Evolutionary conservation across 1,140 invertebrate species (phyloP), one percentile per base, ranked within the genome.

Genomic region (Andrena cerasifolii): DNA sequence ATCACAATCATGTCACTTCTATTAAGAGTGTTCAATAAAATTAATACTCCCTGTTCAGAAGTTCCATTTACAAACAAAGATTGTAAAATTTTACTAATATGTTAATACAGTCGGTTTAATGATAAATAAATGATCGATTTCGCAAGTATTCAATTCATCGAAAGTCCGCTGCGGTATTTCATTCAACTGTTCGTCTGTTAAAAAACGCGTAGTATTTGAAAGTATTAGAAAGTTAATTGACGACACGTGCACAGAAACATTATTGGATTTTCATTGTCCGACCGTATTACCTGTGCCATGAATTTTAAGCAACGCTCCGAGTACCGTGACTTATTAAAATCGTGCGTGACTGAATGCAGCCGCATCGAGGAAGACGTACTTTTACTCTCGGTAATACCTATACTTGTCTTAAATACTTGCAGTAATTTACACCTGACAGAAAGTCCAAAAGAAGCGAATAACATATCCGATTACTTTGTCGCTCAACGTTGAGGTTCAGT

Each of bases 311-410:
- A 24, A 26, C 28, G 7, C 2, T n/a, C 18, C n/a, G 56, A 14
- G 24, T 43, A 1, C 36, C 3, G 45, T 72, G 36, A 18, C 4
- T 45, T 74, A 63, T 74, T 74, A 74, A 74, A 65, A 74, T 53
- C 16, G 12, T 31, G 28, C 71, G 71, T 74, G 71, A 63, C 33
- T 8, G 24, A 43, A 65, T 74, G n/a, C 8, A 28, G 47, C 18
- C 31, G 28, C n/a, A 18, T 28, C 21, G 7, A n/a, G 18, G 54
- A 47, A 61, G n/a, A 62, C 16, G 16, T 40, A 53, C 59, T 74
- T 65, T 74, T 65, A 74, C 59, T 74, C 36, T 74, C 71, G 59
- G n/a, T 53, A 40, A 43, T 51, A 40, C 14, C 1, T 12, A 10
- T n/a, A n/a, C n/a, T n/a, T n/a, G n/a, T n/a, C n/a, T n/a, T n/a